Conservation (phyloP, 1,140 invertebrate species). For the Trichonephila clavipes region DNA sequence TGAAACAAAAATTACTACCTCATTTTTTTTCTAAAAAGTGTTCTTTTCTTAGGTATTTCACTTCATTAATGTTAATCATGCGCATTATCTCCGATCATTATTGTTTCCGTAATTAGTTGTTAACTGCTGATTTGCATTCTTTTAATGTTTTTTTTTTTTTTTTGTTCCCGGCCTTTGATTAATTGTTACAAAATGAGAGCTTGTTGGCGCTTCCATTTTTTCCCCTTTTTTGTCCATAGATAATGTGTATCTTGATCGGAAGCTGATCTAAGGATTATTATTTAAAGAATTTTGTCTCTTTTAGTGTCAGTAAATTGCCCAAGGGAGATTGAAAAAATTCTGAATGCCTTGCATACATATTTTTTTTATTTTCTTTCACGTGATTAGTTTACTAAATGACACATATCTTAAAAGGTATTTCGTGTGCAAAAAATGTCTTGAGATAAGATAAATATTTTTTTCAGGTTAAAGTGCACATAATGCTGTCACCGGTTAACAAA, state of each 20-base stretch:
- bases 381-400: background rate
- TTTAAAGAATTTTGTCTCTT: background rate
- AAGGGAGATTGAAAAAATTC: background rate
- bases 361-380: background rate
- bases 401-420: background rate
- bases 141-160: constrained; percentile 10
- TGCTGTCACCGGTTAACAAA: too few species aligned
- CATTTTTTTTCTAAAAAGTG: background rate
- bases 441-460: too few species aligned
- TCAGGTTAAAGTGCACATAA: too few species aligned
- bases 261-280: background rate
- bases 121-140: constrained; percentile 65
- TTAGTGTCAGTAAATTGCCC: background rate
- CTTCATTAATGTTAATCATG: constrained; percentile 66
- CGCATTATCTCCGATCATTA: constrained; percentile 4
- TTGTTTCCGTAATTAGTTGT: constrained; percentile 60
- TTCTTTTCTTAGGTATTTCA: constrained; percentile 9
- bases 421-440: too few species aligned
- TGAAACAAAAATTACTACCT: background rate
- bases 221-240: background rate
- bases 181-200: constrained; percentile 45
- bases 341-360: background rate
- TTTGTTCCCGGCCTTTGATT: background rate
- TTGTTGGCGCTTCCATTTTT: constrained; percentile 1
- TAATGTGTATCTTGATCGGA: background rate